Evolutionary conservation across 2,113 vertebrate genomes (phyloP), one percentile per base, ranked within the genome.

Genomic region (Otis tarda): DNA sequence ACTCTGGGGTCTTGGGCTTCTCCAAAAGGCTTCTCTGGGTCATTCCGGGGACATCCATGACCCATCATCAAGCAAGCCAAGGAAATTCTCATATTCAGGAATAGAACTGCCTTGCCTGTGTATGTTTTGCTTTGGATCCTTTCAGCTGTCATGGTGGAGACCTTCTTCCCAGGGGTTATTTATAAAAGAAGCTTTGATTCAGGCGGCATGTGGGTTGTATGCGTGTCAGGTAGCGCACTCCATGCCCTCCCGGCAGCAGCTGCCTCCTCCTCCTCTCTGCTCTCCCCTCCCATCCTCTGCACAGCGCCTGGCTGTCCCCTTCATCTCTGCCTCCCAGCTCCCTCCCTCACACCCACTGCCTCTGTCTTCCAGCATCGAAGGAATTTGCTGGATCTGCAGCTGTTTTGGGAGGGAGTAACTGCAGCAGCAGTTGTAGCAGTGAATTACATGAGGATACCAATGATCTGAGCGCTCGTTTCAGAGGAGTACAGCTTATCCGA

Each of bases 101-200:
- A 23, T 7, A 33, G 56, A 57, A 49, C 45, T 83, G 67, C 73
- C 57, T 95, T 76, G 55, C 35, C 15, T 1, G 0, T 52, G 31
- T 77, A 6, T 57, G 56, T 61, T 93, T 95, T 89, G 12, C 55
- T 90, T 93, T 43, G 25, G n/a, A 86, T 81, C 37, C 90, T 83
- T 89, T 88, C 55, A 74, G 68, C 89, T 90, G 71, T 83, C 73
- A 19, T 57, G 67, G 79, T n/a, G 56, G 79, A 88, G 90, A 67
- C 76, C 94, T 92, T 41, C 73, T 67, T 95, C 80, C 79, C 83
- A 67, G 80, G 75, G 83, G 83, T 94, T 95, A 81, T 93, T 90
- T 92, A 70, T 89, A 85, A 95, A 93, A 89, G 80, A 70, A 25
- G 76, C 79, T 96, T 94, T 94, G 94, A 94, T 94, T 94, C 41